Conservation (phyloP, 1,140 invertebrate genomes). For the Contarinia nasturtii region DNA sequence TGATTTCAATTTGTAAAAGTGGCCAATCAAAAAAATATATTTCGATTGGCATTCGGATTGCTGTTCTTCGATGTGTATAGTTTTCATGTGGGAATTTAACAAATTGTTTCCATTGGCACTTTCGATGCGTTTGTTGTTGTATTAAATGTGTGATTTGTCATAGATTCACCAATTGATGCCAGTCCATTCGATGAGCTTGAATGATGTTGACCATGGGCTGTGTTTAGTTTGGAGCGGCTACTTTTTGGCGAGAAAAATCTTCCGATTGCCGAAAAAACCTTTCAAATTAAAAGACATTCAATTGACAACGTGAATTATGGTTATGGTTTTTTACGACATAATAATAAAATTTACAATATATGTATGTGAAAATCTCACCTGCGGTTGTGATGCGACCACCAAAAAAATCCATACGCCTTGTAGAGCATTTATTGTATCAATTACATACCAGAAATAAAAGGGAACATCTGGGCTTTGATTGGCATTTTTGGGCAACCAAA, state of each 20-base stretch:
- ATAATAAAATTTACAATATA: background rate
- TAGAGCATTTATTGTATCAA: conserved; percentile 62
- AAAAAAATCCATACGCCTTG: conserved; percentile 80
- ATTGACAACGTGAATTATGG: background rate
- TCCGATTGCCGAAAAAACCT: conserved; percentile 43
- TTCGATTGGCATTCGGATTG: no score
- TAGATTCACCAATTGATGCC: conserved; percentile 53
- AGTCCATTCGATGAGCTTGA: conserved; percentile 51
- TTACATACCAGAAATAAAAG: conserved; percentile 55
- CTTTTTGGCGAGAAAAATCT: conserved; percentile 36
- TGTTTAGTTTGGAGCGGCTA: conserved; percentile 31
- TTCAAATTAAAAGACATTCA: background rate
- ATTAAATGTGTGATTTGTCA: conserved; percentile 49
- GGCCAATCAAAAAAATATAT: no score
- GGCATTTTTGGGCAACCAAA: conserved; percentile 16
- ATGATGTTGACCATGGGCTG: conserved; percentile 32
- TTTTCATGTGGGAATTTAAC: conserved; percentile 17
- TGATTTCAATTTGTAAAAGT: no score
- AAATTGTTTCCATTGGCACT: conserved; percentile 32
- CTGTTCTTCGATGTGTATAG: no score
- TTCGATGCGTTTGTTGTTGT: conserved; percentile 28
- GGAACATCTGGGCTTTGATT: conserved; percentile 37
- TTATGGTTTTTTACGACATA: background rate
- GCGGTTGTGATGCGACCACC: conserved; percentile 73
- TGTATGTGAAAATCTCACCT: conserved; percentile 24